Evolutionary conservation across 2,113 vertebrate species (phyloP).

Genomic region (Elgaria multicarinata): DNA sequence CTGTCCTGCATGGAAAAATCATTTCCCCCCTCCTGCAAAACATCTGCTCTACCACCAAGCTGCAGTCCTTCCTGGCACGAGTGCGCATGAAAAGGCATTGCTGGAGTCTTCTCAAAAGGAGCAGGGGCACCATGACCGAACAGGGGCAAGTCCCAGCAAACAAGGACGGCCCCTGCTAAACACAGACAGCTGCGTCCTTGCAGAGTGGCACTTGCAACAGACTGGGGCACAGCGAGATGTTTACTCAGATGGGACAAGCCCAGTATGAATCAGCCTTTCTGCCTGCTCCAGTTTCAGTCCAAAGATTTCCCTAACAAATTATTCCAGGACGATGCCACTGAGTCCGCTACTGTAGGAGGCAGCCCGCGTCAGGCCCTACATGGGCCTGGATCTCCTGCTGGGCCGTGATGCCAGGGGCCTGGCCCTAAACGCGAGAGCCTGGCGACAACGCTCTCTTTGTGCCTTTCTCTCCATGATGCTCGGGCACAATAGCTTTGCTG

Average conservation of each 20-base stretch:
- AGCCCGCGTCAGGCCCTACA: constrained; percentile 30
- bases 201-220: not conserved
- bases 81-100: not conserved
- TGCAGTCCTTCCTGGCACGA: not conserved
- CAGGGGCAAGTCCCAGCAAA: not conserved
- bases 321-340: not conserved
- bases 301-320: not conserved
- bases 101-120: not conserved
- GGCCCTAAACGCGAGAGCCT: not conserved
- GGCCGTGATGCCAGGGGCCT: not conserved
- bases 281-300: not conserved
- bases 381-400: constrained; percentile 8
- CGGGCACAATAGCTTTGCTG: constrained; percentile 23
- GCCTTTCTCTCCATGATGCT: constrained; percentile 39
- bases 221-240: no score
- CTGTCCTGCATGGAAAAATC: not conserved
- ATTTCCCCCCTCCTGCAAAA: not conserved
- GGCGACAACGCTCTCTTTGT: constrained; percentile 64
- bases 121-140: not conserved
- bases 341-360: not conserved
- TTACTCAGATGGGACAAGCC: not conserved
- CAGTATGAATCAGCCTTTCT: not conserved
- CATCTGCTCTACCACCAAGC: not conserved
- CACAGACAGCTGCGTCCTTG: not conserved
- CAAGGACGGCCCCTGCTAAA: not conserved